Conservation (phyloP, 2,888 invertebrate genomes). For the Ischnus inquisitorius region DNA sequence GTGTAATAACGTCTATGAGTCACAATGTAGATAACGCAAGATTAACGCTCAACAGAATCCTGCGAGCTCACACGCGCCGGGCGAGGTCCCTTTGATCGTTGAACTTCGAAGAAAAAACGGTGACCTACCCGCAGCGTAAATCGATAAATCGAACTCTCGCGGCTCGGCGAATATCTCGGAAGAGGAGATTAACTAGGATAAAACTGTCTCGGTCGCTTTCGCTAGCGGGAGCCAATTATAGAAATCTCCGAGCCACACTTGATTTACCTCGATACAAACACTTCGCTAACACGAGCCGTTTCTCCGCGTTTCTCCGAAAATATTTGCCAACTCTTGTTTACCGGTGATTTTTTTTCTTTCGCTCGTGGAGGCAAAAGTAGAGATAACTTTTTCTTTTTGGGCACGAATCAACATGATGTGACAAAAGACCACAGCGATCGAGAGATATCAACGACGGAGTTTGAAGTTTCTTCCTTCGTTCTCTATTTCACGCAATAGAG, state of each 20-base stretch:
- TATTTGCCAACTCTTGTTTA: neutral
- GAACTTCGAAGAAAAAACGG: neutral
- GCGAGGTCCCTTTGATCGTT: neutral
- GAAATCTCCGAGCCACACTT: neutral
- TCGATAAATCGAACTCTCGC: constrained; percentile 44
- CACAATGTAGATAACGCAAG: neutral
- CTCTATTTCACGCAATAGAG: neutral
- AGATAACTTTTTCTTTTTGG: neutral
- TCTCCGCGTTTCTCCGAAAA: constrained; percentile 1
- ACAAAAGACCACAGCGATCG: neutral
- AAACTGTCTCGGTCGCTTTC: constrained; percentile 12
- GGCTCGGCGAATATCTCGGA: constrained; percentile 16
- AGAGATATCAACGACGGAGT: neutral
- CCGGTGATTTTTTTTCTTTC: neutral
- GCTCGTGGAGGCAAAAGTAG: neutral
- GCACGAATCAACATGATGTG: neutral
- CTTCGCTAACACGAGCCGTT: neutral
- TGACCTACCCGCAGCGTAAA: neutral
- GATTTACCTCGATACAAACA: constrained; percentile 35
- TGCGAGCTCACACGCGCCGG: constrained; percentile 7
- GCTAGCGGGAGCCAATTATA: constrained; percentile 37
- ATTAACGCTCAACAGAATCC: constrained; percentile 8
- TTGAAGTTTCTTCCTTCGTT: neutral
- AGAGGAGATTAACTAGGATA: constrained; percentile 23
- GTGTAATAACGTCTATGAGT: neutral